Evolutionary conservation across 2,888 invertebrate genomes (phyloP).

Genomic region (Listrodromus nycthemerus): DNA sequence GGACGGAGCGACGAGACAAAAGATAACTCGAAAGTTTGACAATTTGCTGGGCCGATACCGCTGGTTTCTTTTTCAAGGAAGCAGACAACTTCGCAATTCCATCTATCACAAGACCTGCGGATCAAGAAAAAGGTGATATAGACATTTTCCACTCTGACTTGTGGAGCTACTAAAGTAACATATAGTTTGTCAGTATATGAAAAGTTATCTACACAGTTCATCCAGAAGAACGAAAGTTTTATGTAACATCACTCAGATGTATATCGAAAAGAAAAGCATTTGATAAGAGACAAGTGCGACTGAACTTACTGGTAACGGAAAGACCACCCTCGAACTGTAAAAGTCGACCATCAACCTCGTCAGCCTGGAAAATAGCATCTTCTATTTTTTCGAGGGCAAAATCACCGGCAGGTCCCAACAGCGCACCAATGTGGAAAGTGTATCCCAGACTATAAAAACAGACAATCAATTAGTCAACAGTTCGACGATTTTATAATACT

Average conservation of each 20-base stretch:
- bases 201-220: constrained; percentile 69
- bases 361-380: constrained; percentile 97
- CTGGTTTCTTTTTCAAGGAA: constrained; percentile 88
- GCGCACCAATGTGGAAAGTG: constrained; percentile 92
- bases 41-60: constrained; percentile 91
- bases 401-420: constrained; percentile 89
- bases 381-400: constrained; percentile 92
- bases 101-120: constrained; percentile 86
- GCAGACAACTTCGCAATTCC: constrained; percentile 88
- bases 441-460: constrained; percentile 90
- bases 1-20: constrained; percentile 94
- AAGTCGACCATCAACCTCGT: constrained; percentile 95
- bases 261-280: not conserved
- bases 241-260: constrained; percentile 68
- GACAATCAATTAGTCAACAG: constrained; percentile 13
- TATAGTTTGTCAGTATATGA: constrained; percentile 40
- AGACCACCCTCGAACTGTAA: constrained; percentile 97
- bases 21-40: constrained; percentile 96
- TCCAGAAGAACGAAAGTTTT: constrained; percentile 78
- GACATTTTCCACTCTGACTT: not conserved
- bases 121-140: not conserved
- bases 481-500: not conserved
- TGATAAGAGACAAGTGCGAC: not conserved
- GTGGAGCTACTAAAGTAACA: not conserved
- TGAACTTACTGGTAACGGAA: constrained; percentile 87